phyloP scores from a whole-genome alignment of 1,140 invertebrate genomes.

The Sinonovacula constricta region DNA sequence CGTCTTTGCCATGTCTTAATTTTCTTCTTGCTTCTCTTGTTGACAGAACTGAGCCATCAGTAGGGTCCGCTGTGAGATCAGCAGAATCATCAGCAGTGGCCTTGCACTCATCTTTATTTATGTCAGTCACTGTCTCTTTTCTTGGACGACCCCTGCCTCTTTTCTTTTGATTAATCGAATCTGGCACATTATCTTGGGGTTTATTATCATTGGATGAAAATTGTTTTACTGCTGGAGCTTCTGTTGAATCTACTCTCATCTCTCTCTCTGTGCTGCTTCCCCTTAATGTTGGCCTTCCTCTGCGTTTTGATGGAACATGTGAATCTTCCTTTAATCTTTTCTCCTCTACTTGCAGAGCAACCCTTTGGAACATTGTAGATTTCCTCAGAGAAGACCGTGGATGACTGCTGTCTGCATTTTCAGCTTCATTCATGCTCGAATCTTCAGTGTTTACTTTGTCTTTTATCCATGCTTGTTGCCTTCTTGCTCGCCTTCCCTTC shows the following conservation, averaged over 20 bases:
- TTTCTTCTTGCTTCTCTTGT: constrained; percentile 15
- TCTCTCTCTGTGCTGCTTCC: background rate
- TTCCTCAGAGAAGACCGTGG: constrained; percentile 43
- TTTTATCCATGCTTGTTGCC: background rate
- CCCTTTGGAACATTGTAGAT: constrained; percentile 41
- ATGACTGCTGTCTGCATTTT: constrained; percentile 50
- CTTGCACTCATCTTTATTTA: constrained; percentile 4
- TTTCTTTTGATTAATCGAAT: too few relatives aligned
- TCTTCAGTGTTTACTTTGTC: background rate
- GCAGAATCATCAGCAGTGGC: background rate
- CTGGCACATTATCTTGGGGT: too few relatives aligned
- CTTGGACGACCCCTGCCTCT: constrained; percentile 41
- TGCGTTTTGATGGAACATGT: background rate
- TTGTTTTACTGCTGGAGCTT: background rate
- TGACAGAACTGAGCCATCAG: too few relatives aligned
- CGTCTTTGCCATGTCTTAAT: constrained; percentile 7
- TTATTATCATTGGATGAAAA: too few relatives aligned
- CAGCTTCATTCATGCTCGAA: constrained; percentile 55
- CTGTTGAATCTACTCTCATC: background rate
- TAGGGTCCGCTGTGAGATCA: background rate
- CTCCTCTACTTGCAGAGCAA: constrained; percentile 44
- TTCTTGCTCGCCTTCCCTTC: constrained; percentile 21
- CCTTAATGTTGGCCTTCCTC: constrained; percentile 29
- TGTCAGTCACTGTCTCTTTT: constrained; percentile 12
- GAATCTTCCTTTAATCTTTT: constrained; percentile 22